Conservation (phyloP, 2,113 vertebrate species). For the Aspidoscelis tigris region DNA sequence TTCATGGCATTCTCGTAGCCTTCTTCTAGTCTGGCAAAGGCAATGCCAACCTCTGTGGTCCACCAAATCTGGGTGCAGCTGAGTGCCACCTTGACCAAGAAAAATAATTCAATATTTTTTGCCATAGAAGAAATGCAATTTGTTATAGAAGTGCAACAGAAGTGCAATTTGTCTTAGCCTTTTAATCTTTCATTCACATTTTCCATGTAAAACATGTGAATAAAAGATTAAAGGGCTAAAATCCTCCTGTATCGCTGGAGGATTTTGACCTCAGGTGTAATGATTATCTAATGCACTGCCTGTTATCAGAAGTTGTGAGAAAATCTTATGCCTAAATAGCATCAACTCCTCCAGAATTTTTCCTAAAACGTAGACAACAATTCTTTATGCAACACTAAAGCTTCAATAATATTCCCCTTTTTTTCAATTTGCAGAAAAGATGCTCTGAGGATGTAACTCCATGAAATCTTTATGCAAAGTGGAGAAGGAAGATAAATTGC, state of each 20-base stretch:
- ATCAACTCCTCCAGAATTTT: background rate
- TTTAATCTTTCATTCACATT: too few species aligned
- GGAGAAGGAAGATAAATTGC: background rate
- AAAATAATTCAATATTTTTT: background rate
- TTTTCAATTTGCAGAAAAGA: background rate
- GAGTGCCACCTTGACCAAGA: constrained; percentile 83
- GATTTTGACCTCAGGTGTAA: background rate
- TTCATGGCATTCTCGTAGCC: constrained; percentile 92
- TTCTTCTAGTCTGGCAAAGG: constrained; percentile 90
- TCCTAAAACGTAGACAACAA: background rate
- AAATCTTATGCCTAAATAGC: background rate
- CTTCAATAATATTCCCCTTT: background rate
- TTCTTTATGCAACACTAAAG: background rate
- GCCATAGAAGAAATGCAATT: background rate
- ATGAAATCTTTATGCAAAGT: background rate
- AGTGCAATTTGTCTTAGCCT: too few species aligned
- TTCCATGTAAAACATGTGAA: background rate
- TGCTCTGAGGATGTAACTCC: background rate
- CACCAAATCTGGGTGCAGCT: constrained; percentile 97
- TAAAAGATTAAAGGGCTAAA: background rate
- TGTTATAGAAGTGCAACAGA: background rate
- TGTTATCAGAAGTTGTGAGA: background rate
- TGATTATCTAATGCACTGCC: background rate
- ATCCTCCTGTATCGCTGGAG: background rate
- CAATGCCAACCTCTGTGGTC: constrained; percentile 90